Evolutionary conservation across 2,797 vertebrate species (phyloP).

Genomic region (Threskiornis aethiopicus): DNA sequence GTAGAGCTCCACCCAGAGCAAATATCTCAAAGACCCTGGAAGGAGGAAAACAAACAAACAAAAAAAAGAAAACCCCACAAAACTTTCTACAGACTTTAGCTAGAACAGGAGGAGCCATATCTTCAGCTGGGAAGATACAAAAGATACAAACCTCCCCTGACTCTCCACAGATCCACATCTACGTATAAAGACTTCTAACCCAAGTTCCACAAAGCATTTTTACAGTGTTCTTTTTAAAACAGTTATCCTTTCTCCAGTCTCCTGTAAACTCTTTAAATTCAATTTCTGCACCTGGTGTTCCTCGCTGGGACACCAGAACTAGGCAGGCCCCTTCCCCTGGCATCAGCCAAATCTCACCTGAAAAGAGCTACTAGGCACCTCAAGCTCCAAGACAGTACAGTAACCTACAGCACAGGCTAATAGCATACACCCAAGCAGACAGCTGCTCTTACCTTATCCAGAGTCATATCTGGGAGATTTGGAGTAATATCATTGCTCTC

Average conservation of each 20-base stretch:
- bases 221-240: neutral
- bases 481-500: conserved; percentile 80
- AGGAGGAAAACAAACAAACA: too few species aligned
- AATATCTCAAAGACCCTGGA: neutral
- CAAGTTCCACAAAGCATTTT: neutral
- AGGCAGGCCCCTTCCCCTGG: neutral
- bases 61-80: neutral
- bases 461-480: conserved; percentile 85
- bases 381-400: neutral
- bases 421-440: neutral
- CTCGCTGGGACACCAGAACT: neutral
- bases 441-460: conserved; percentile 84
- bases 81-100: neutral
- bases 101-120: neutral
- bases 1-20: neutral
- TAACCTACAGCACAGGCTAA: neutral
- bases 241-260: neutral
- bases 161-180: neutral
- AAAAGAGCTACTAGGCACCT: neutral
- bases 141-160: neutral
- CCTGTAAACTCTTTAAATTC: neutral
- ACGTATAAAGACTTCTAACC: neutral
- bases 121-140: neutral
- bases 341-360: neutral
- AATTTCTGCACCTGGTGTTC: neutral